Evolutionary conservation across 2,888 invertebrate species (phyloP), one percentile per base, ranked within the genome.

Genomic region (Trissonchulus latispiculum): DNA sequence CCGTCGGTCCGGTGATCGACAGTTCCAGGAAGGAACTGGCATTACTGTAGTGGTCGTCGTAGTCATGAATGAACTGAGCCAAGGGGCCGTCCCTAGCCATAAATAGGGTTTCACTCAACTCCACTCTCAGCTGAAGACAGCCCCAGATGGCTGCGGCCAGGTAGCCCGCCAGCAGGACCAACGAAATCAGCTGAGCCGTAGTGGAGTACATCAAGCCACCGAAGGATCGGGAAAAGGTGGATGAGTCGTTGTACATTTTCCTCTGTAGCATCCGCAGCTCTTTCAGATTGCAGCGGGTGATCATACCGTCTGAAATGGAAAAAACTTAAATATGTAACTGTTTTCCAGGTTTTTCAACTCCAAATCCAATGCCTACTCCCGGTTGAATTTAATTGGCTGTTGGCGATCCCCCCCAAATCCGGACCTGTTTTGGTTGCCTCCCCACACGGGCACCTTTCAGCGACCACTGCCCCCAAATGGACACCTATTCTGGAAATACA

Each of bases 131-230:
- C 2, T 28, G 1, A 33, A 18, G 33, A 73, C 78, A 77, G 71
- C 79, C 78, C 74, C 78, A 78, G 31, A 75, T 73, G 64, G 79
- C 79, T 28, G 80, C 75, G 59, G 80, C 77, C 29, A 80, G 61
- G 71, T 78, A 82, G 2, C 76, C 77, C 32, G 79, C 48, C 29
- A 68, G 59, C 23, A 72, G 18, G 29, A 73, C 36, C n/a, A 72
- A 18, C n/a, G 66, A 32, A 15, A 72, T 1, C 48, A 33, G 69
- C 1, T 72, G 72, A 1, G 33, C 15, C 29, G 69, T 69, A 18
- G 23, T n/a, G 1, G 3, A 18, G 36, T 29, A 1, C 18, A 68
- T n/a, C 18, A 66, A 1, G 1, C 18, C 35, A 31, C 72, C 74
- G 36, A 74, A 18, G 1, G 29, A 18, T 1, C 72, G 71, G 1